Base-by-base conservation (phyloP, 2,888 invertebrate genomes). In the Biston stratarius region DNA sequence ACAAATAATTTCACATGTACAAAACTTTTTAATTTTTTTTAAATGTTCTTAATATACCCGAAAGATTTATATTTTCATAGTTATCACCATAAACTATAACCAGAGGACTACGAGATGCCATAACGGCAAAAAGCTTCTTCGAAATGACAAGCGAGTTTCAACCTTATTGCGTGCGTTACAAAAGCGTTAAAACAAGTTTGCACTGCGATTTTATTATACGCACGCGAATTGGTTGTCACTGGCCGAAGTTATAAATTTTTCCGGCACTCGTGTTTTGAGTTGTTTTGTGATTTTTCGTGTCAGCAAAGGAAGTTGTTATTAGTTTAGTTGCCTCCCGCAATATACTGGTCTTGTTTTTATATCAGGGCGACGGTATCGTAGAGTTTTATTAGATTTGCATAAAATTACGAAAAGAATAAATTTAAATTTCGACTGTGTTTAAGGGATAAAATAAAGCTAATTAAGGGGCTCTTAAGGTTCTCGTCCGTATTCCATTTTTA, bases 171-270 rank as follows among this genome's bases (percentile, higher is more conserved):
- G 3, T 58, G 24, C 52, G 52, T 24, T 45, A 78, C 79, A 84
- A 73, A 75, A 70, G 69, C 70, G 64, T 64, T 69, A 56, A 44
- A 69, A 38, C 47, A 72, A 71, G 71, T 70, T 78, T 74, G 72
- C 72, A 62, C 63, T 64, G 76, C 72, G 80, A 82, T 85, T 82
- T 83, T 86, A 85, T 86, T 84, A 83, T 83, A 77, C 75, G 80
- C 81, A 82, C 80, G 76, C 74, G 79, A 80, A 83, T 81, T 80
- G 79, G 72, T 79, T 83, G 86, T 86, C 84, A 77, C 73, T 78
- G 77, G 78, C 81, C 80, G 83, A 79, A 76, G 82, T 79, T 83
- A 82, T 87, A 87, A 85, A 78, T 86, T 86, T 82, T 86, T 81
- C 78, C 78, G 76, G 75, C 71, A 80, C 81, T 83, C 75, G 74